Evolutionary conservation across 2,113 vertebrate genomes (phyloP).

Genomic region (Chaetura pelagica): DNA sequence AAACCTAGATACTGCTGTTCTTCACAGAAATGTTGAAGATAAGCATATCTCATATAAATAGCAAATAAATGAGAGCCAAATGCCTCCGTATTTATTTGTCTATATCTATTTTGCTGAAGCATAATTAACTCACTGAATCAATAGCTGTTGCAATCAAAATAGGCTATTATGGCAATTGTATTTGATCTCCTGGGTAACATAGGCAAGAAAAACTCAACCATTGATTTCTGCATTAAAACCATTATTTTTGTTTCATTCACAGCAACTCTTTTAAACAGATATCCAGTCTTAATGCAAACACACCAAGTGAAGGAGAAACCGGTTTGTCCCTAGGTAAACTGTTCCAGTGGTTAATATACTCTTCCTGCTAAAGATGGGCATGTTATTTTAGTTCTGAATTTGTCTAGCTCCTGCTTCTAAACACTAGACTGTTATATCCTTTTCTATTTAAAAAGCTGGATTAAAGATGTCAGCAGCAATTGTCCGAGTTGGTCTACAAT

Average conservation of each 20-base stretch:
- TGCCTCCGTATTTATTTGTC: not conserved
- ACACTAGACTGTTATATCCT: not conserved
- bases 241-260: constrained; percentile 6
- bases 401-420: not conserved
- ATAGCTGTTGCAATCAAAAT: not conserved
- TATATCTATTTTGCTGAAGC: not conserved
- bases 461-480: constrained; percentile 67
- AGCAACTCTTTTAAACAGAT: not conserved
- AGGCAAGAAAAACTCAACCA: not conserved
- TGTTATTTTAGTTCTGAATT: not conserved
- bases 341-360: not conserved
- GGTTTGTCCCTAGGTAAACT: not conserved
- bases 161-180: not conserved
- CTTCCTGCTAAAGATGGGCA: not conserved
- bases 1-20: not conserved
- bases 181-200: not conserved
- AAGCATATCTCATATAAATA: not conserved
- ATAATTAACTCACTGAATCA: not conserved
- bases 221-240: constrained; percentile 24
- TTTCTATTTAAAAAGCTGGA: constrained; percentile 35
- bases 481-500: constrained; percentile 52
- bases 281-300: not conserved
- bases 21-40: not conserved
- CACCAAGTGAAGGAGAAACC: not conserved
- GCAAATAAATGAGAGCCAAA: not conserved